Base-by-base conservation (phyloP, 1,140 invertebrate genomes). In the Phymorhynchus buccinoides region DNA sequence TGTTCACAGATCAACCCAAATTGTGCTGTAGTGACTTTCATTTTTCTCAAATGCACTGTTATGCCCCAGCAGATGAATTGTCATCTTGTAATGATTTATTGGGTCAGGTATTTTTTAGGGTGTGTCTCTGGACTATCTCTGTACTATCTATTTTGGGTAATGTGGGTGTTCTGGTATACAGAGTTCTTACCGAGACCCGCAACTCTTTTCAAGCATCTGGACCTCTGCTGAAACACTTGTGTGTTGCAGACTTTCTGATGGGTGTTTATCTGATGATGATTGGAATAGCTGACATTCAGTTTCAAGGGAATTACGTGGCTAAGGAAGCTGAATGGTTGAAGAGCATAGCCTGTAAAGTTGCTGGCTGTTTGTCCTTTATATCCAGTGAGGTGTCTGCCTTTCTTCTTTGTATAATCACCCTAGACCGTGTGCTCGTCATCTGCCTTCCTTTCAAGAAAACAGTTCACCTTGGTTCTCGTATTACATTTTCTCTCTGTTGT, bases 191-290 rank as follows among this genome's bases (percentile, higher is more conserved):
- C 0, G 83, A 73, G 37, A 84, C 85, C 27, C 22, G 56, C 2
- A 85, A 83, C 16, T 77, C 83, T 7, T 3, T 7, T 41, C 86
- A 86, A 62, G 85, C 86, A 30, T 86, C 86, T 30, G 62, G 87
- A 1, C 66, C 86, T 18, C 87, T 90, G 27, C 80, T 90, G 41
- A 84, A 87, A 3, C 89, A 89, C 85, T 75, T 91, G n/a, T 85
- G 87, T 71, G 48, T 87, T 16, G 87, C 90, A 32, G 91, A 91
- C 79, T 84, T 91, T 48, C 62, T 90, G 22, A 92, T 91, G 90
- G 91, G 91, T 16, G 68, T 91, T 1, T 92, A 92, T 66, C 42
- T 92, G 68, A 75, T 89, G 22, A 89, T 91, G 16, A 91, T 92
- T 30, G 91, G 89, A 22, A 44, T 80, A 4, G 89, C 90, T 0